These are phyloP conservation scores for Gavia stellata DNA, from an alignment of 2,113 vertebrate genomes.

Conservation along the genomic window DNA sequence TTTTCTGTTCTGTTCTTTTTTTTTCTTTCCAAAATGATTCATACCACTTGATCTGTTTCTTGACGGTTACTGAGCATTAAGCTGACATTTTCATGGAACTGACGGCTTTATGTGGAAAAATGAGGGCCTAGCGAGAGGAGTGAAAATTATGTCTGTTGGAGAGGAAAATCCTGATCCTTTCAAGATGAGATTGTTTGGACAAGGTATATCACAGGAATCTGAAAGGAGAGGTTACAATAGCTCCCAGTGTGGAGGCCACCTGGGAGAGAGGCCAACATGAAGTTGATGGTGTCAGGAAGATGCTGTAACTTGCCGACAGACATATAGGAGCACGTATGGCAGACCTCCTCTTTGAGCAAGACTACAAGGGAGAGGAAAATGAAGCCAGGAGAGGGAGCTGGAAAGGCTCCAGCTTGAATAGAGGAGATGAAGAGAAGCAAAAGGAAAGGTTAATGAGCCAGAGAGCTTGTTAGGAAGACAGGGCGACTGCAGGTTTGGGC, in stretches of 20 bases:
- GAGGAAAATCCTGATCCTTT: not conserved
- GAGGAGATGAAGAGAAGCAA: not conserved
- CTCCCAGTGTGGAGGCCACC: not conserved
- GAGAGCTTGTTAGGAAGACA: not conserved
- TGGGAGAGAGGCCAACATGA: not conserved
- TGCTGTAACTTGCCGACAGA: not conserved
- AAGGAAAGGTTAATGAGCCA: not conserved
- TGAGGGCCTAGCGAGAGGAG: not conserved
- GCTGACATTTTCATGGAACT: constrained; percentile 41
- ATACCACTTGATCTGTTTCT: constrained; percentile 49
- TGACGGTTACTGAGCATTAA: not conserved
- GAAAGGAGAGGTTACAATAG: not conserved
- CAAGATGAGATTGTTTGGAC: not conserved
- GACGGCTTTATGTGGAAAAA: constrained; percentile 23
- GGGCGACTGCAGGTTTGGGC: not conserved
- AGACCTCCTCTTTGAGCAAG: not conserved
- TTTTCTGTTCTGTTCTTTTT: constrained; percentile 26
- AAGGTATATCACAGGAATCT: not conserved
- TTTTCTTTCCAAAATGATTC: constrained; percentile 42
- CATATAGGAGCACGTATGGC: not conserved
- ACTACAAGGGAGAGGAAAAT: not conserved
- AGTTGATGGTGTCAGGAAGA: not conserved
- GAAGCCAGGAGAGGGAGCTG: not conserved
- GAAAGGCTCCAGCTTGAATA: not conserved
- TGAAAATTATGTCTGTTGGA: not conserved